Evolutionary conservation across 2,113 vertebrate genomes (phyloP).

Genomic region (Mesocricetus auratus): DNA sequence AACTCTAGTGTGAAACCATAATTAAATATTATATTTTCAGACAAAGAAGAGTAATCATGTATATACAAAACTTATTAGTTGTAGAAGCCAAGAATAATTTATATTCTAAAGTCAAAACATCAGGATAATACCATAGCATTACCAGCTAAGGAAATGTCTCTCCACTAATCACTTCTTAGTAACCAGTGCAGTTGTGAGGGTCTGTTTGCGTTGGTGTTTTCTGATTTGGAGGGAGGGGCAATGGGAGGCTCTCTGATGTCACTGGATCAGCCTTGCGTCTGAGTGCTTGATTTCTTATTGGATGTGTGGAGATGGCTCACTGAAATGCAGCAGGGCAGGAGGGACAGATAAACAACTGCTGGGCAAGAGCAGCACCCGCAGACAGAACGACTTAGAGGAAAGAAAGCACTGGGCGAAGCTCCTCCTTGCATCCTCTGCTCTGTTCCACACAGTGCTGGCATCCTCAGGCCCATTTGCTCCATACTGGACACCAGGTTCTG

Average conservation of each 20-base stretch:
- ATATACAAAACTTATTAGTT: not conserved
- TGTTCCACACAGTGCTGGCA: rapidly evolving
- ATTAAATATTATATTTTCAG: slow-evolving; percentile 74
- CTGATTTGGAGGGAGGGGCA: not conserved
- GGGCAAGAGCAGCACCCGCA: not conserved
- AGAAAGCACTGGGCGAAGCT: not conserved
- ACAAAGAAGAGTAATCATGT: slow-evolving; percentile 67
- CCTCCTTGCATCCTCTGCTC: not conserved
- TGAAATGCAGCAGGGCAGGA: not conserved
- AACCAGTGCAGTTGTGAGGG: not conserved
- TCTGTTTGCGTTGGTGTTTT: slow-evolving; percentile 42
- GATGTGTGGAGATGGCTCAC: not conserved
- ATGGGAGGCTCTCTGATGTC: not conserved
- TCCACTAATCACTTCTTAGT: slow-evolving; percentile 26
- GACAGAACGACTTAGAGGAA: not conserved
- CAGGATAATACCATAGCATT: slow-evolving; percentile 46
- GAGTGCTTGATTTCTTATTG: not conserved
- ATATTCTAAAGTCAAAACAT: slow-evolving; percentile 64
- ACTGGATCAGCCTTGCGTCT: not conserved
- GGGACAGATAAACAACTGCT: not conserved
- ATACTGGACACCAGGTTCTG: not conserved
- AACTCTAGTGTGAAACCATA: slow-evolving; percentile 46
- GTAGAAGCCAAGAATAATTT: slow-evolving; percentile 48
- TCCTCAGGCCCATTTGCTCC: not conserved
- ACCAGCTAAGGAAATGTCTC: slow-evolving; percentile 33